phyloP scores from a whole-genome alignment of 2,113 vertebrate species.

The Montifringilla adamsi region DNA sequence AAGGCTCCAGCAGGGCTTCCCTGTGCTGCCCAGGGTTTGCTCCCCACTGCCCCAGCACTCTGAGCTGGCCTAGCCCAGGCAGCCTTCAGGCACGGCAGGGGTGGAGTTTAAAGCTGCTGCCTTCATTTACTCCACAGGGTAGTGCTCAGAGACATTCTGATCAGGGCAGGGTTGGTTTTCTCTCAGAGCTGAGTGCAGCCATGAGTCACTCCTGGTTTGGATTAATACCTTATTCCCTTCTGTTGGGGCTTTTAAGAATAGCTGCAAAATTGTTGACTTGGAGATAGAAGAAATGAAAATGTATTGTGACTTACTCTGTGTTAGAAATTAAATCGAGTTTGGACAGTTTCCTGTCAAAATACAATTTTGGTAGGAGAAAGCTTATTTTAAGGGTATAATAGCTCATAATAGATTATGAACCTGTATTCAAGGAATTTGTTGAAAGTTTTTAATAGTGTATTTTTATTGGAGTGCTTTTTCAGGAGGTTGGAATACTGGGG shows the following conservation, averaged over 20 bases:
- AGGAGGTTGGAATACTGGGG: background rate
- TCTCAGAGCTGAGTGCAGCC: background rate
- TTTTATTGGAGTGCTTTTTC: background rate
- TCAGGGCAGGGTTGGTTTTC: background rate
- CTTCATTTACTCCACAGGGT: accelerated
- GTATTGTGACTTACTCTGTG: background rate
- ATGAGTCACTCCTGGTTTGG: background rate
- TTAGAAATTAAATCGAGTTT: background rate
- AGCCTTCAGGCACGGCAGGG: background rate
- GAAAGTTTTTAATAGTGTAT: background rate
- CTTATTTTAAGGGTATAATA: background rate
- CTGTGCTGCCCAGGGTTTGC: accelerated
- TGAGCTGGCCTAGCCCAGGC: background rate
- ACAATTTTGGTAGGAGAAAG: background rate
- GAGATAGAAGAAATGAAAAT: background rate
- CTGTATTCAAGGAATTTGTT: background rate
- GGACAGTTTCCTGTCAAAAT: background rate
- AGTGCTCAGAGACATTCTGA: background rate
- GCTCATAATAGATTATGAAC: background rate
- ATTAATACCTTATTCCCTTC: background rate
- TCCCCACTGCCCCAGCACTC: accelerated
- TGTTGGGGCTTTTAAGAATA: background rate
- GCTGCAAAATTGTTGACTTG: background rate
- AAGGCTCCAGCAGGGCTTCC: background rate
- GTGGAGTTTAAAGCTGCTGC: background rate